Evolutionary conservation across 2,888 invertebrate genomes (phyloP).

Genomic region (Serripes groenlandicus): DNA sequence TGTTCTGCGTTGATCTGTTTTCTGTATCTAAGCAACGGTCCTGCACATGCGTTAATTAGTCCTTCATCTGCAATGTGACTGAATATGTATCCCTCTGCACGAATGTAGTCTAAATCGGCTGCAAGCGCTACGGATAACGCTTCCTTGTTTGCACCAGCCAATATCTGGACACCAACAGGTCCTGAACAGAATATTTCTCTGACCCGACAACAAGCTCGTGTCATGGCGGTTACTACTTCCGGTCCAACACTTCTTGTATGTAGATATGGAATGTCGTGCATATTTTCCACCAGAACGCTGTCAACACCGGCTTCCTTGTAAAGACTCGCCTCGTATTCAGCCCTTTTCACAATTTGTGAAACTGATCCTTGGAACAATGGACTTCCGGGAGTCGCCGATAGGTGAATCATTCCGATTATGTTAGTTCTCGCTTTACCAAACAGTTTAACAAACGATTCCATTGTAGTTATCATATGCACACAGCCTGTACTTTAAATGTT

Average conservation of each 20-base stretch:
- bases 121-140: constrained; percentile 92
- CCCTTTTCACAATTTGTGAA: constrained; percentile 88
- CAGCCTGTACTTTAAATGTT: background rate
- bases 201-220: constrained; percentile 89
- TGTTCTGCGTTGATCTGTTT: constrained; percentile 90
- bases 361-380: constrained; percentile 89
- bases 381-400: constrained; percentile 87
- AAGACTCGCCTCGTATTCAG: constrained; percentile 89
- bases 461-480: background rate
- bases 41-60: constrained; percentile 92
- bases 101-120: constrained; percentile 90
- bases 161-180: constrained; percentile 88
- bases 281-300: constrained; percentile 92
- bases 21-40: constrained; percentile 91
- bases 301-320: constrained; percentile 89
- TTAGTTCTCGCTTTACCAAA: constrained; percentile 67
- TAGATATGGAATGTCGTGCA: constrained; percentile 92
- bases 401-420: constrained; percentile 88
- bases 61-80: constrained; percentile 94
- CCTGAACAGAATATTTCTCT: constrained; percentile 87
- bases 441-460: constrained; percentile 69
- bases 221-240: constrained; percentile 91
- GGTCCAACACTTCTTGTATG: constrained; percentile 89
- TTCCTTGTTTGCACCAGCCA: constrained; percentile 92
- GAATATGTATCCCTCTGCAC: constrained; percentile 93